Evolutionary conservation across 2,113 vertebrate genomes (phyloP).

Genomic region (Cyprinodon brontotheroides): DNA sequence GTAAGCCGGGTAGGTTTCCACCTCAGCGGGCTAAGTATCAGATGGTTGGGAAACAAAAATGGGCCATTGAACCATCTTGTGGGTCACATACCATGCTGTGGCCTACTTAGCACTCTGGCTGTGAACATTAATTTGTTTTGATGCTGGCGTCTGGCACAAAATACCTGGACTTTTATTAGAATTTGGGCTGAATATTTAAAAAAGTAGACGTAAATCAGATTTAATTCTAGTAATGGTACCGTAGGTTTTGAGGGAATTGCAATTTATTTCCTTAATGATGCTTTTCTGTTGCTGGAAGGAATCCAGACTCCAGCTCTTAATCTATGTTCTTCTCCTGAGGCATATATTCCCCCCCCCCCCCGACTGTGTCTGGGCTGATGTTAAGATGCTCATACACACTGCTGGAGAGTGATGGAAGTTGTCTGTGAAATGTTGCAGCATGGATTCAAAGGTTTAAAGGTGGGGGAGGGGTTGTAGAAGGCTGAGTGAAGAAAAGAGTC

Average conservation of each 20-base stretch:
- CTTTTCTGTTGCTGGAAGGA: background rate
- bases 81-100: conserved; percentile 70
- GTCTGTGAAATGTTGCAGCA: conserved; percentile 26
- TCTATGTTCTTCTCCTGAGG: conserved; percentile 25
- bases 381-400: conserved; percentile 51
- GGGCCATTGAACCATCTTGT: conserved; percentile 60
- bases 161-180: conserved; percentile 6
- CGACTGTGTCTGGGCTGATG: conserved; percentile 21
- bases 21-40: conserved; percentile 68
- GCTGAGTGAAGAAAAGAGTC: conserved; percentile 13
- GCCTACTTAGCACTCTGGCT: conserved; percentile 70
- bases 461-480: conserved; percentile 53
- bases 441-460: conserved; percentile 25
- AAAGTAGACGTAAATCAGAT: background rate
- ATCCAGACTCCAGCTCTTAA: conserved; percentile 14
- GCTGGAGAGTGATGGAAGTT: conserved; percentile 53
- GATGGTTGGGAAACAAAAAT: conserved; percentile 72
- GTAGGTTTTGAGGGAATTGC: background rate
- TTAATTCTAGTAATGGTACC: background rate
- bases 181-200: background rate
- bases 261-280: background rate
- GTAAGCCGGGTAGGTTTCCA: conserved; percentile 61
- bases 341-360: background rate
- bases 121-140: conserved; percentile 49
- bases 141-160: conserved; percentile 48